Evolutionary conservation across 1,140 invertebrate species (phyloP).

Genomic region (Copidosoma floridanum): DNA sequence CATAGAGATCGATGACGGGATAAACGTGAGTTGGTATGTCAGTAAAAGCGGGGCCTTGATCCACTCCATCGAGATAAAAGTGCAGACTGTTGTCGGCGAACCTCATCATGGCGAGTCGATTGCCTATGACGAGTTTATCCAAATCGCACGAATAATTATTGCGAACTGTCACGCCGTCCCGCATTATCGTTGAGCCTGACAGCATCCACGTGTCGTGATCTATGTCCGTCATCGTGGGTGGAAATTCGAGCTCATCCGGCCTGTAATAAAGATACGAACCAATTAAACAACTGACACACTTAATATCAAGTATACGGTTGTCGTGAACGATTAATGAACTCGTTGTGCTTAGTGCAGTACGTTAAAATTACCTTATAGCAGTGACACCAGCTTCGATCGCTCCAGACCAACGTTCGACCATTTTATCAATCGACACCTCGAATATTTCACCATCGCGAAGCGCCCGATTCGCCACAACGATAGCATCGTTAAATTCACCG

Average conservation of each 20-base stretch:
- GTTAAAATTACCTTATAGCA: constrained; percentile 27
- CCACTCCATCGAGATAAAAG: constrained; percentile 87
- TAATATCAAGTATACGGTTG: neutral
- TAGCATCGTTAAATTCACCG: constrained; percentile 92
- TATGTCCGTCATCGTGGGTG: constrained; percentile 88
- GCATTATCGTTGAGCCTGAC: constrained; percentile 78
- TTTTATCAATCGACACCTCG: constrained; percentile 86
- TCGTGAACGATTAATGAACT: too few relatives aligned
- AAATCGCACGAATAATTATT: constrained; percentile 83
- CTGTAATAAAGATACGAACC: constrained; percentile 40
- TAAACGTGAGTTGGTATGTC: constrained; percentile 81
- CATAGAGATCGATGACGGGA: constrained; percentile 93
- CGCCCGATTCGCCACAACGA: constrained; percentile 86
- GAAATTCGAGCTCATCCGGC: constrained; percentile 83
- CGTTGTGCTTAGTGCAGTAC: too few relatives aligned
- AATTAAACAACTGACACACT: constrained; percentile 76
- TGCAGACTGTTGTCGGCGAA: constrained; percentile 81
- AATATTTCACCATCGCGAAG: constrained; percentile 89
- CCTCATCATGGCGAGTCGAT: constrained; percentile 82
- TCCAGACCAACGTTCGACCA: constrained; percentile 90
- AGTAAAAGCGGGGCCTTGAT: constrained; percentile 83
- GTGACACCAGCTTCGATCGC: constrained; percentile 72
- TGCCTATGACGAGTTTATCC: constrained; percentile 73
- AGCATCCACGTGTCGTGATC: constrained; percentile 91
- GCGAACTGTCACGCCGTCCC: constrained; percentile 78